phyloP scores from a whole-genome alignment of 2,797 vertebrate genomes.

The Alosa sapidissima region DNA sequence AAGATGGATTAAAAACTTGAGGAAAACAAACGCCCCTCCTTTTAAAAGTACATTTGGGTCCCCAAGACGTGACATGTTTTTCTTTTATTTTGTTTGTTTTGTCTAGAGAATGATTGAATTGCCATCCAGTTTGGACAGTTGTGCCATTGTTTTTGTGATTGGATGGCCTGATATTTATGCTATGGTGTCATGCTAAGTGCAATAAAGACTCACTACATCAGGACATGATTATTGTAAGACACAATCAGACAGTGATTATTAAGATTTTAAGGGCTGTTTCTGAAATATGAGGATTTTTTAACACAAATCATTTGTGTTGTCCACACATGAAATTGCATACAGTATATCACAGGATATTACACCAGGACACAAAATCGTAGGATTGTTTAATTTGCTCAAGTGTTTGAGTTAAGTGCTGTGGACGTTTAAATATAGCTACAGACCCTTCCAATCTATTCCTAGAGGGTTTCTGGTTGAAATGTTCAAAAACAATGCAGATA shows the following conservation, averaged over 20 bases:
- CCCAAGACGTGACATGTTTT: neutral
- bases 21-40: neutral
- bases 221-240: neutral
- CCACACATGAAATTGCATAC: too few relatives aligned
- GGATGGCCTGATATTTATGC: neutral
- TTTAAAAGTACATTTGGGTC: neutral
- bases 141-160: neutral
- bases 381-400: too few relatives aligned
- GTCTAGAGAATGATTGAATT: neutral
- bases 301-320: too few relatives aligned
- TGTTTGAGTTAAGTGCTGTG: too few relatives aligned
- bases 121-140: neutral
- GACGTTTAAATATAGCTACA: too few relatives aligned
- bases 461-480: too few relatives aligned
- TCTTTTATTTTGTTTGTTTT: neutral
- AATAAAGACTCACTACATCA: neutral
- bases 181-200: neutral
- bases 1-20: neutral
- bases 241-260: neutral
- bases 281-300: too few relatives aligned
- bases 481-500: too few relatives aligned
- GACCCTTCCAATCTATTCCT: too few relatives aligned
- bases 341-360: too few relatives aligned
- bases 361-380: too few relatives aligned
- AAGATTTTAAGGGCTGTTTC: neutral